These are phyloP conservation scores for Maniola hyperantus DNA, from an alignment of 2,888 invertebrate species.

Conservation along the genomic window DNA sequence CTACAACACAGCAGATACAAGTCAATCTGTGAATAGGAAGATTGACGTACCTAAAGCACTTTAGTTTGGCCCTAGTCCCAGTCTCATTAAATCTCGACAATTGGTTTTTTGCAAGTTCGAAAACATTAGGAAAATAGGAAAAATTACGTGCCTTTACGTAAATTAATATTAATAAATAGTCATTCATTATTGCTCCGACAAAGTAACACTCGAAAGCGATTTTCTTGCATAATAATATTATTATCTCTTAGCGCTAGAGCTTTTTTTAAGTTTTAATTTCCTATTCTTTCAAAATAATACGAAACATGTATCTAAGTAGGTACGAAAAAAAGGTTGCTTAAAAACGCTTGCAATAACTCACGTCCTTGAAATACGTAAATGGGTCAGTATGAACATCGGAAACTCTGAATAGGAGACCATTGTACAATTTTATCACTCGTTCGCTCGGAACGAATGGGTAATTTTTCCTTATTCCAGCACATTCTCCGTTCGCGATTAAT, in stretches of 20 bases:
- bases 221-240: too few species aligned
- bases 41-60: not conserved
- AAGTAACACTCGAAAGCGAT: too few species aligned
- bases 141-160: too few species aligned
- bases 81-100: too few species aligned
- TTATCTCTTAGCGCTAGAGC: too few species aligned
- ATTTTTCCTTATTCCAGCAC: conserved; percentile 33
- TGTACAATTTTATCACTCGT: conserved; percentile 36
- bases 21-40: not conserved
- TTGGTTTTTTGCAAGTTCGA: too few species aligned
- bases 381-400: conserved; percentile 33
- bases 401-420: conserved; percentile 33
- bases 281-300: not conserved
- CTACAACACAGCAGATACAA: too few species aligned
- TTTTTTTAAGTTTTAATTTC: not conserved
- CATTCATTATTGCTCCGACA: too few species aligned
- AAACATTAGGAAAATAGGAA: too few species aligned
- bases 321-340: conserved; percentile 7
- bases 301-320: not conserved
- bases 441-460: conserved; percentile 35
- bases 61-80: too few species aligned
- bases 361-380: conserved; percentile 26
- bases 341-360: conserved; percentile 15
- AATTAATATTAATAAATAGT: too few species aligned
- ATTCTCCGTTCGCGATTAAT: conserved; percentile 37